A percentile compares a stretch with the other conserved stretches of the same genome.
phyloP scores from a whole-genome alignment of 2,113 vertebrate genomes.

The Petaurus breviceps region DNA sequence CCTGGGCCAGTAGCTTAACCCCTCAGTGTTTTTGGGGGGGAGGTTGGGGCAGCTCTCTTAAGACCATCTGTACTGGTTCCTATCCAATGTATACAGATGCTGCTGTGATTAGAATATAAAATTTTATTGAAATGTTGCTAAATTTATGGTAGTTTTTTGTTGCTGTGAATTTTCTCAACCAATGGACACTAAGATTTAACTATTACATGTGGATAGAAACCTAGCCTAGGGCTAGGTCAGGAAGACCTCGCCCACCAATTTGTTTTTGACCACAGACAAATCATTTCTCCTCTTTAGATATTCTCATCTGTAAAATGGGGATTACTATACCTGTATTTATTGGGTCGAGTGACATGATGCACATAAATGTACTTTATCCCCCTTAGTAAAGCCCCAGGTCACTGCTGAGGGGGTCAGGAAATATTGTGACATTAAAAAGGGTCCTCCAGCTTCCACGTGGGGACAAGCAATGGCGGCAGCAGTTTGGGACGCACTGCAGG shows the following conservation, averaged over 20 bases:
- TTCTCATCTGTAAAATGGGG: background rate
- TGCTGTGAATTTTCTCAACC: background rate
- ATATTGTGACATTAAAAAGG: background rate
- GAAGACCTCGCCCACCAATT: background rate
- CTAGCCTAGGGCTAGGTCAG: no score
- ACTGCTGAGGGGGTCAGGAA: background rate
- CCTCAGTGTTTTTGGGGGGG: no score
- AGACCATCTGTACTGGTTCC: background rate
- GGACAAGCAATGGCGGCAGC: background rate
- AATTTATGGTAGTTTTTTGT: background rate
- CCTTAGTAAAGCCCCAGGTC: background rate
- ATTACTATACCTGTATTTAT: background rate
- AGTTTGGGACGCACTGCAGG: background rate
- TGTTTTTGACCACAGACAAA: background rate
- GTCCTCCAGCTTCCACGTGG: background rate
- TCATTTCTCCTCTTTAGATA: background rate
- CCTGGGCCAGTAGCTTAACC: background rate
- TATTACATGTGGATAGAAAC: background rate
- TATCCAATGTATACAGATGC: background rate
- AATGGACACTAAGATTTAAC: background rate
- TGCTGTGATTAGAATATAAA: background rate
- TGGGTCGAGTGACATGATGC: background rate
- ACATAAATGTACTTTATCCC: background rate
- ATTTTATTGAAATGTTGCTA: background rate
- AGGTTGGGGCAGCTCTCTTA: background rate